Conservation (phyloP, 1,140 invertebrate genomes). For the Drosophila equinoxialis region DNA sequence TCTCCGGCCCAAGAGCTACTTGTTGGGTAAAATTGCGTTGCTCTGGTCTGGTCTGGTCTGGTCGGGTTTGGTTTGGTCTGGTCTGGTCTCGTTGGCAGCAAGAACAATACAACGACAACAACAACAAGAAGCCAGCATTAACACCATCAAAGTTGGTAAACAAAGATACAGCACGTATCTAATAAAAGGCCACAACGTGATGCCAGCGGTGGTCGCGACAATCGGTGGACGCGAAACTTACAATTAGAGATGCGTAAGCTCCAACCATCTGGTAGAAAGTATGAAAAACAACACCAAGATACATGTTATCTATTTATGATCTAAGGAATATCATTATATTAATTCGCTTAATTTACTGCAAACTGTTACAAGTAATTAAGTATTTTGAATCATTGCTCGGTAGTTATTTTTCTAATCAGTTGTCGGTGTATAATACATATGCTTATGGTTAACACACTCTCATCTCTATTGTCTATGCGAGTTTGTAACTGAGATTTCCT, state of each 20-base stretch:
- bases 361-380: neutral
- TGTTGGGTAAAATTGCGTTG: slow-evolving; percentile 4
- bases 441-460: neutral
- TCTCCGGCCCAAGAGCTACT: neutral
- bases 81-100: neutral
- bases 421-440: neutral
- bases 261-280: neutral
- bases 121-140: slow-evolving; percentile 71
- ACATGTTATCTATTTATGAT: neutral
- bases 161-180: slow-evolving; percentile 80
- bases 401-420: no score
- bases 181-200: slow-evolving; percentile 81
- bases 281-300: neutral
- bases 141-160: slow-evolving; percentile 80
- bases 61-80: neutral
- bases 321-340: neutral
- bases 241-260: slow-evolving; percentile 32
- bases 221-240: slow-evolving; percentile 11
- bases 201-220: slow-evolving; percentile 58
- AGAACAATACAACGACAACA: slow-evolving; percentile 17
- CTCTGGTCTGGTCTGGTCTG: neutral
- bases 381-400: neutral
- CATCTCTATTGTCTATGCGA: slow-evolving; percentile 25
- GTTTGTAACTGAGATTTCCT: slow-evolving; percentile 68
- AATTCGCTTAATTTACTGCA: no score